Evolutionary conservation across 2,888 invertebrate species (phyloP).

Genomic region (Fabriciana adippe): DNA sequence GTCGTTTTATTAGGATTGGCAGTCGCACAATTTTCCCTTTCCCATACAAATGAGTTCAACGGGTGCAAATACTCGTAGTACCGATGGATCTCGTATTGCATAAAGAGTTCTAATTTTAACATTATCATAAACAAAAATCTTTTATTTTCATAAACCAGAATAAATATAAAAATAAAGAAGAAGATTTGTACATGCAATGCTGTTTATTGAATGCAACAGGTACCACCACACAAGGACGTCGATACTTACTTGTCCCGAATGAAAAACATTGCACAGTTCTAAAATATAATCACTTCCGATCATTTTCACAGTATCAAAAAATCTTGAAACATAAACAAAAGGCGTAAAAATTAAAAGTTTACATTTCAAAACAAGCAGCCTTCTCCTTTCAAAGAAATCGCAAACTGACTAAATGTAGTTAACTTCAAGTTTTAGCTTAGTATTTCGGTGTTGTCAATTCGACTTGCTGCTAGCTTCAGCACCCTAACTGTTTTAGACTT

Average conservation of each 20-base stretch:
- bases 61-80: conserved; percentile 43
- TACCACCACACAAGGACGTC: not conserved
- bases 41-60: conserved; percentile 63
- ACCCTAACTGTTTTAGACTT: conserved; percentile 53
- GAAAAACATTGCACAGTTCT: conserved; percentile 93
- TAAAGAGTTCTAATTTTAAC: not conserved
- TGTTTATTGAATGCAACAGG: not conserved
- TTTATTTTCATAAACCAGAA: not conserved
- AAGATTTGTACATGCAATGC: not conserved
- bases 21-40: not conserved
- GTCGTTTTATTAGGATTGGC: not conserved
- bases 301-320: conserved; percentile 75
- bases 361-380: conserved; percentile 38
- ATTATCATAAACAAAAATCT: not conserved
- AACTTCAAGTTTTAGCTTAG: conserved; percentile 59
- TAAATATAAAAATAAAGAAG: not conserved
- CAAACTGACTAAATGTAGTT: conserved; percentile 57
- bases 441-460: conserved; percentile 66
- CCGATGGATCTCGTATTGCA: not conserved
- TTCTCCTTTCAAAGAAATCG: conserved; percentile 43
- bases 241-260: conserved; percentile 90
- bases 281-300: conserved; percentile 92
- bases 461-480: conserved; percentile 58
- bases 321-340: conserved; percentile 41
- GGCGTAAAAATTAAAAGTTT: conserved; percentile 43